phyloP scores from a whole-genome alignment of 2,888 invertebrate genomes.

The Platycnemis pennipes region DNA sequence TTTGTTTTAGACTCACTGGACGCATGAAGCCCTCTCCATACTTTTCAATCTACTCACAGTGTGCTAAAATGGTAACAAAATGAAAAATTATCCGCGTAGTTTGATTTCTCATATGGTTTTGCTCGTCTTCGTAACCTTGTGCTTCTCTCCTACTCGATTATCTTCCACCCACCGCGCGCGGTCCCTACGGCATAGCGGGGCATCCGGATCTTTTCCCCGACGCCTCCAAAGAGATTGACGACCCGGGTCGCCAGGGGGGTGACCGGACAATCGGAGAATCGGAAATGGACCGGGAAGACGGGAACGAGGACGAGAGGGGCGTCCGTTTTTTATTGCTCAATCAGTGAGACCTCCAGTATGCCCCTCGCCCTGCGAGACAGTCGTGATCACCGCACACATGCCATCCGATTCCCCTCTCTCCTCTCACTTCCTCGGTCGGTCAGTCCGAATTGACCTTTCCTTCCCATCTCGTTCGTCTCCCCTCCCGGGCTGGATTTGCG shows the following conservation, averaged over 20 bases:
- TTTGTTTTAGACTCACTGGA: too few relatives aligned
- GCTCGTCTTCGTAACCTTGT: too few relatives aligned
- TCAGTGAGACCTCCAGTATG: neutral
- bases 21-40: too few relatives aligned
- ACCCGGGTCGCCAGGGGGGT: neutral
- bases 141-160: too few relatives aligned
- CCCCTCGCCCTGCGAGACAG: neutral
- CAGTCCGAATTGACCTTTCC: neutral
- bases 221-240: neutral
- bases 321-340: neutral
- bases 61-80: too few relatives aligned
- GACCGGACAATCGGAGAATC: neutral
- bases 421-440: neutral
- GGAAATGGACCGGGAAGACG: neutral
- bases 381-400: neutral
- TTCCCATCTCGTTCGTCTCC: neutral
- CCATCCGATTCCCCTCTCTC: neutral
- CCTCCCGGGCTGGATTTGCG: too few relatives aligned
- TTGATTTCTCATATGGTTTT: too few relatives aligned
- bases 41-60: too few relatives aligned
- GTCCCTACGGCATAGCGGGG: neutral
- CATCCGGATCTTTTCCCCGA: neutral
- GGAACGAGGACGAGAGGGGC: neutral
- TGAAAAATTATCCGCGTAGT: too few relatives aligned
- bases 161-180: neutral